Evolutionary conservation across 2,113 vertebrate species (phyloP), one percentile per base, ranked within the genome.

Genomic region (Stercorarius parasiticus): DNA sequence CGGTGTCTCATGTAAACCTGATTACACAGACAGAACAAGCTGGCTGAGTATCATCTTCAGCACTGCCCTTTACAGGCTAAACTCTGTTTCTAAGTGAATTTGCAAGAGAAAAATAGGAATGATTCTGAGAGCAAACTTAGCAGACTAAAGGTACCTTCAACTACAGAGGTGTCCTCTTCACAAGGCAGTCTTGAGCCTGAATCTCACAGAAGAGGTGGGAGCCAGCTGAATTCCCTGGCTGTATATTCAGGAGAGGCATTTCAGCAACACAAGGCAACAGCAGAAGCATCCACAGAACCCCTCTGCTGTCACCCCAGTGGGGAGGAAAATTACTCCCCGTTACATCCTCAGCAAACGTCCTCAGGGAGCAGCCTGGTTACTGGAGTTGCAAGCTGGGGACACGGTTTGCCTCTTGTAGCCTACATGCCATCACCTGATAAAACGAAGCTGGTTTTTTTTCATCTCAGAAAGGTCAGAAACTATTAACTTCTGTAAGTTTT

Each of bases 401-500:
- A 6, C 8, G 21, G 43, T 43, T 64, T 93, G 62, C 45, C 82
- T 91, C 88, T 85, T 71, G 78, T 10, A 79, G 74, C 59, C 77
- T 77, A 25, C 1, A 0, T 65, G 86, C 62, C 82, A 64, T 42
- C 59, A 84, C 49, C 86, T 91, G 93, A 94, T 81, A 89, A 91
- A 94, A 90, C 47, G 27, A 58, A 94, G 70, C 47, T 56, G 11
- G 3, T 7, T 30, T 73, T 79, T 93, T 78, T 86, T 52, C 21
- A 67, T 78, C 90, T 83, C 64, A 86, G 78, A 85, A 80, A 97
- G 94, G 93, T 95, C 95, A 93, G 59, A 97, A 96, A 95, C 92
- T 74, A 96, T 96, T 94, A 96, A 93, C 95, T 96, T 90, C 83
- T 84, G 43, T 21, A 95, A 88, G 81, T 94, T 92, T 92, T 7